Evolutionary conservation across 1,140 invertebrate genomes (phyloP).

Genomic region (Sitophilus oryzae): DNA sequence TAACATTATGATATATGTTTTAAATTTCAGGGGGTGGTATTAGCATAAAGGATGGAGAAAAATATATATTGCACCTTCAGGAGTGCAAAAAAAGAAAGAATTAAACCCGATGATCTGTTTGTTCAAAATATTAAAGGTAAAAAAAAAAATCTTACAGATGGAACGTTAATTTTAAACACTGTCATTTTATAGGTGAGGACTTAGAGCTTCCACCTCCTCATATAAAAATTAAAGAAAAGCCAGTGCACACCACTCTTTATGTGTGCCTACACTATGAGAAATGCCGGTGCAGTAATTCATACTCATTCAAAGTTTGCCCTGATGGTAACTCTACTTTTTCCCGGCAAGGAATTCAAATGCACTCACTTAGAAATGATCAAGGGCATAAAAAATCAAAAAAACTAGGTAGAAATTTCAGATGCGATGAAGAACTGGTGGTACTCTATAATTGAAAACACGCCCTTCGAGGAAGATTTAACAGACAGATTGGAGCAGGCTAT

Average conservation of each 20-base stretch:
- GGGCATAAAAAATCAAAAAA: constrained; percentile 72
- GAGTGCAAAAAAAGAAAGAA: constrained; percentile 96
- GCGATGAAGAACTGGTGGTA: constrained; percentile 89
- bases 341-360: constrained; percentile 80
- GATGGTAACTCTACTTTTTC: constrained; percentile 80
- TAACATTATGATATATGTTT: neutral
- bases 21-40: constrained; percentile 72
- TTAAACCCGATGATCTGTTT: constrained; percentile 82
- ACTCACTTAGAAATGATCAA: constrained; percentile 99
- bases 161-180: neutral
- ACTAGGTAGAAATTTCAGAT: constrained; percentile 68
- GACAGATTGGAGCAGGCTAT: constrained; percentile 73
- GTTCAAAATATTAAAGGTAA: constrained; percentile 76
- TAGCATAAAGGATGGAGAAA: constrained; percentile 77
- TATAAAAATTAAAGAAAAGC: constrained; percentile 83
- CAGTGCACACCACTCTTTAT: constrained; percentile 97
- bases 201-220: constrained; percentile 67
- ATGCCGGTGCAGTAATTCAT: constrained; percentile 82
- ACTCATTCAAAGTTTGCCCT: constrained; percentile 91
- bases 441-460: constrained; percentile 98
- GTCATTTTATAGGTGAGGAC: constrained; percentile 50
- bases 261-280: constrained; percentile 71
- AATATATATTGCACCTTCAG: constrained; percentile 96
- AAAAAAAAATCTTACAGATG: neutral
- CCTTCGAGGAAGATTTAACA: constrained; percentile 85